Base-by-base conservation (phyloP, 2,113 vertebrate genomes). In the Proterorhinus semilunaris region DNA sequence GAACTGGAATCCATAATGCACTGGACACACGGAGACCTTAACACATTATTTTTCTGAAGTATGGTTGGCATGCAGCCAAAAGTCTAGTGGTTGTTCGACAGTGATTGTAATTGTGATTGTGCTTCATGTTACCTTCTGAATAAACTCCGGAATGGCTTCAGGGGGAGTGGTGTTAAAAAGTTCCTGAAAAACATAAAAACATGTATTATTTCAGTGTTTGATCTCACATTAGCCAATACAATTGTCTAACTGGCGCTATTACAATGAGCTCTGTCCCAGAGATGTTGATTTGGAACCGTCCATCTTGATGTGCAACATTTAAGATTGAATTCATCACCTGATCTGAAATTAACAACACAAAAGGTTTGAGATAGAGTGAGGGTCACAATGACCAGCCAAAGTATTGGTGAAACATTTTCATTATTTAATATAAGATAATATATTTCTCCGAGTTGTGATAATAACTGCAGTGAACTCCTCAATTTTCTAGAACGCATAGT, bases 181-280 rank as follows among this genome's bases (percentile, higher is more conserved):
- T 6, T 85, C 85, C 93, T 94, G 82, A 70, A 89, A 88, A 5
- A 82, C n/a, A 81, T 66, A 27, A 8, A 71, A 0, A 48, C n/a
- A 7, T 8, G 8, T 69, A 69, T 61, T 9, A 6, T 52, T 6
- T 6, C 49, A 36, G 44, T 69, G n/a, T 50, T 15, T 52, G 8
- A 10, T 15, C 47, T 36, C 27, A 36, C 27, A 36, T 36, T 36
- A 36, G 2, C 2, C 27, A 36, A 36, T 36, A 36, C 27, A 36
- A 36, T 36, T 21, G 3, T 21, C 5, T 16, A 10, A 7, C 7
- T 44, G n/a, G 15, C 27, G 12, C 2, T 67, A 85, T 90, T 65
- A 98, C 96, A 80, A 80, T 82, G 52, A 96, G 13, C 53, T 95
- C 89, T 6, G 91, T 64, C 58, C 90, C 93, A 0, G 74, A 64